A percentile compares a stretch with the other conserved stretches of the same genome.
These are phyloP conservation scores for Pollenia labialis DNA, from an alignment of 2,888 invertebrate genomes.

Conservation along the genomic window DNA sequence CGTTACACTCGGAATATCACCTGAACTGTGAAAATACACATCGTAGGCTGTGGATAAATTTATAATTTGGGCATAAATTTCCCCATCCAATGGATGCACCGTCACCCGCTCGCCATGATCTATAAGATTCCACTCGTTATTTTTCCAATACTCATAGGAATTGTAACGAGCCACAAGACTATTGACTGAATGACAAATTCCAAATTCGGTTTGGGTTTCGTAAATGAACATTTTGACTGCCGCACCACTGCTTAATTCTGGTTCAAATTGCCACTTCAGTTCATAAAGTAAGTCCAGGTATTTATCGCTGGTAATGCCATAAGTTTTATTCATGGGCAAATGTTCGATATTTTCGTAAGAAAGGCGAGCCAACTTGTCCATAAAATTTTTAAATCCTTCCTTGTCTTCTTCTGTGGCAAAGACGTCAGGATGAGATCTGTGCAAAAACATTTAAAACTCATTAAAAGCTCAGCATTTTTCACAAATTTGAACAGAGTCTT, in stretches of 20 bases:
- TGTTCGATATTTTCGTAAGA: conserved; percentile 87
- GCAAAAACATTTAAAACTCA: not conserved
- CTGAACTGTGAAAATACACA: conserved; percentile 88
- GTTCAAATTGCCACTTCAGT: conserved; percentile 85
- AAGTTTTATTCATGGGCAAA: conserved; percentile 85
- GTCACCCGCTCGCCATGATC: conserved; percentile 84
- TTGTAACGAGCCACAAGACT: conserved; percentile 86
- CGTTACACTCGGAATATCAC: conserved; percentile 88
- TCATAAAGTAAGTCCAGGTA: conserved; percentile 86
- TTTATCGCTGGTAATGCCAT: conserved; percentile 85
- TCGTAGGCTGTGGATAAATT: conserved; percentile 88
- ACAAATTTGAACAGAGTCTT: no score
- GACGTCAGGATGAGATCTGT: conserved; percentile 75
- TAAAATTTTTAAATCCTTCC: conserved; percentile 85
- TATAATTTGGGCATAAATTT: conserved; percentile 90
- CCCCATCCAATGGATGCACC: conserved; percentile 90
- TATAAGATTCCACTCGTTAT: conserved; percentile 86
- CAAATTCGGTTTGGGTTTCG: conserved; percentile 88
- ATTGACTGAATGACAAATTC: conserved; percentile 89
- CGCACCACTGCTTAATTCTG: conserved; percentile 86
- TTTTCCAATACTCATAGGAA: conserved; percentile 85
- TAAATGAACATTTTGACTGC: conserved; percentile 85
- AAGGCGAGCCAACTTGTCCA: conserved; percentile 86
- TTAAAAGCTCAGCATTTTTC: no score
- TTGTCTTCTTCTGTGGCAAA: conserved; percentile 85